Conservation (phyloP, 2,888 invertebrate genomes). For the Pheosia tremula region DNA sequence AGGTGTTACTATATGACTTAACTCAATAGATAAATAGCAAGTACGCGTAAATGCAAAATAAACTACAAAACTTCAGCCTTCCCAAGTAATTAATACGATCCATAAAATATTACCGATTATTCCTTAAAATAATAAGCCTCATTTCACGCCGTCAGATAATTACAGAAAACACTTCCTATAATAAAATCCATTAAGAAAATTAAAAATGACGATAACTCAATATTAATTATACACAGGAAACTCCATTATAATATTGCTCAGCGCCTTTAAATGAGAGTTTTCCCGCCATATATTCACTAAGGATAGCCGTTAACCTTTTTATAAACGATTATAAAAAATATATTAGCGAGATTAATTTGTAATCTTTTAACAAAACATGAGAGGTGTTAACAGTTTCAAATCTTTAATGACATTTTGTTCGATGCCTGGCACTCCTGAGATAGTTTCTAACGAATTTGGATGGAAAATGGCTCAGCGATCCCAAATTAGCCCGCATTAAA, state of each 20-base stretch:
- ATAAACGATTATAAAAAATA: background rate
- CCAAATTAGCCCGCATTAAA: too few species aligned
- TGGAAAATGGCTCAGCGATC: too few species aligned
- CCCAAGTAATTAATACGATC: too few species aligned
- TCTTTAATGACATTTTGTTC: too few species aligned
- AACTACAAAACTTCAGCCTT: too few species aligned
- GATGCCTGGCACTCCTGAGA: too few species aligned
- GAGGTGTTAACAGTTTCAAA: too few species aligned
- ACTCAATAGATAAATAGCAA: too few species aligned
- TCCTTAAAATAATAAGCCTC: background rate
- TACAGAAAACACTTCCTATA: background rate
- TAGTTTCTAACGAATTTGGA: too few species aligned
- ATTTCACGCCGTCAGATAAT: conserved; percentile 4
- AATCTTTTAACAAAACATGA: background rate
- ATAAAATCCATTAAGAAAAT: conserved; percentile 1
- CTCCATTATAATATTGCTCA: background rate
- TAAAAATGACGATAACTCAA: conserved; percentile 2
- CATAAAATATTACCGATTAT: background rate
- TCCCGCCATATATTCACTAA: background rate
- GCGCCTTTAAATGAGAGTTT: conserved; percentile 3
- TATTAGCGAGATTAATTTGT: background rate
- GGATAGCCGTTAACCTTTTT: background rate
- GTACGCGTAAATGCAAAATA: too few species aligned
- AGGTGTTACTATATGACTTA: too few species aligned
- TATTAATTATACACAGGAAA: conserved; percentile 3